phyloP scores from a whole-genome alignment of 2,888 invertebrate genomes.

The Apoda limacodes region DNA sequence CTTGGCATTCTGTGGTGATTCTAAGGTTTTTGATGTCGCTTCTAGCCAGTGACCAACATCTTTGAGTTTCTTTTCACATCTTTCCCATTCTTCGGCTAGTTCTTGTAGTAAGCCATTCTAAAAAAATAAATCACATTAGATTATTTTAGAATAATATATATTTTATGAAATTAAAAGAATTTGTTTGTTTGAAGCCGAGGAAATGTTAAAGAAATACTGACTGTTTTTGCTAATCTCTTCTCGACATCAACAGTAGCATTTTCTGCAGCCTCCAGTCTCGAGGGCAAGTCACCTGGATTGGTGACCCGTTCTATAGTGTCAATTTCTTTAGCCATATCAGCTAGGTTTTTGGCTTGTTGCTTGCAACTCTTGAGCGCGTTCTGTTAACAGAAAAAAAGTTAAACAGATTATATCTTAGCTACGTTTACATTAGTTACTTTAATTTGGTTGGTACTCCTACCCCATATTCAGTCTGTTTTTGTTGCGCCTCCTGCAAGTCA shows the following conservation, averaged over 20 bases:
- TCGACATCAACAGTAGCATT: constrained; percentile 88
- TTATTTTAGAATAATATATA: background rate
- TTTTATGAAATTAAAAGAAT: background rate
- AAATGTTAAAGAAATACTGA: constrained; percentile 44
- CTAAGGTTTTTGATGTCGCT: constrained; percentile 81
- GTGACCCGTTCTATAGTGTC: constrained; percentile 87
- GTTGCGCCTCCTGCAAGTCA: constrained; percentile 84
- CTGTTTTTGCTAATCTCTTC: constrained; percentile 86
- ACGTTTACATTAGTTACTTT: constrained; percentile 1
- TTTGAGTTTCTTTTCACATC: constrained; percentile 93
- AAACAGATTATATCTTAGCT: background rate
- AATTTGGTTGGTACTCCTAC: constrained; percentile 50
- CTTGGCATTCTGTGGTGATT: constrained; percentile 86
- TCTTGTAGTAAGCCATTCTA: constrained; percentile 91
- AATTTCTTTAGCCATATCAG: constrained; percentile 92
- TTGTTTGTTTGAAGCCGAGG: background rate
- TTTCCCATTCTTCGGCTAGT: constrained; percentile 95
- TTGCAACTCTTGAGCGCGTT: constrained; percentile 91
- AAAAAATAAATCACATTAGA: constrained; percentile 27
- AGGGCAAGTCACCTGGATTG: constrained; percentile 86
- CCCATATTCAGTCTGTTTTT: constrained; percentile 88
- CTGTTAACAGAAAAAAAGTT: constrained; percentile 52
- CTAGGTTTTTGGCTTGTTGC: constrained; percentile 86
- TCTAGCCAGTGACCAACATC: constrained; percentile 92
- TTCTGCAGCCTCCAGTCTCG: constrained; percentile 88